phyloP scores from a whole-genome alignment of 1,140 invertebrate genomes.

The Oedothorax gibbosus region DNA sequence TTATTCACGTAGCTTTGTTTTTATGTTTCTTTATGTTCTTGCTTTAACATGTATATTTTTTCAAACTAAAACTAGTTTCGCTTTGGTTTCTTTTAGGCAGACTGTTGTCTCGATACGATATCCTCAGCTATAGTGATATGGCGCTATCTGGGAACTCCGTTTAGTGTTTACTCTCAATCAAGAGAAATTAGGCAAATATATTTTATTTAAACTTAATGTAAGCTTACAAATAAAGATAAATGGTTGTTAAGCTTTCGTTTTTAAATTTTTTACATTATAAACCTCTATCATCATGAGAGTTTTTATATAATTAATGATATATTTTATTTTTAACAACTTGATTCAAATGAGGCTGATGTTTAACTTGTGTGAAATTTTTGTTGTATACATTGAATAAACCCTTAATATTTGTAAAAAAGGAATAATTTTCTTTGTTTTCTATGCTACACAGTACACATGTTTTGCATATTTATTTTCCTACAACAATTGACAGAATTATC shows the following conservation, averaged over 20 bases:
- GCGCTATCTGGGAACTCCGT: conserved; percentile 45
- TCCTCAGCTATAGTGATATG: conserved; percentile 47
- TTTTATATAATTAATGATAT: background rate
- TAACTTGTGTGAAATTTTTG: background rate
- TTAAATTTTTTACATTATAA: background rate
- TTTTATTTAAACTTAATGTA: background rate
- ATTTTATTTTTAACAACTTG: background rate
- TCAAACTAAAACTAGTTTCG: background rate
- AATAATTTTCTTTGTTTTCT: too few species aligned
- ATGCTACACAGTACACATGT: too few species aligned
- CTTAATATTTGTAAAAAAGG: too few species aligned
- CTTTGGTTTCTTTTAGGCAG: conserved; percentile 28
- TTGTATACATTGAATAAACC: too few species aligned
- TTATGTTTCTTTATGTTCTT: background rate
- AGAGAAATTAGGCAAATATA: conserved; percentile 43
- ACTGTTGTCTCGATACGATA: conserved; percentile 33
- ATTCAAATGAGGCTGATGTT: background rate
- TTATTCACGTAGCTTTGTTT: background rate
- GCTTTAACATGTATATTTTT: background rate
- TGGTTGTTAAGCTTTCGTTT: background rate
- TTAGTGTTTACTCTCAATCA: conserved; percentile 5
- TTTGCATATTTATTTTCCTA: too few species aligned
- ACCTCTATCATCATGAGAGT: background rate
- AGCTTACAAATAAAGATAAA: background rate
- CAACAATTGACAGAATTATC: too few species aligned